phyloP scores from a whole-genome alignment of 1,140 invertebrate species.

The Agrypnia vestita region DNA sequence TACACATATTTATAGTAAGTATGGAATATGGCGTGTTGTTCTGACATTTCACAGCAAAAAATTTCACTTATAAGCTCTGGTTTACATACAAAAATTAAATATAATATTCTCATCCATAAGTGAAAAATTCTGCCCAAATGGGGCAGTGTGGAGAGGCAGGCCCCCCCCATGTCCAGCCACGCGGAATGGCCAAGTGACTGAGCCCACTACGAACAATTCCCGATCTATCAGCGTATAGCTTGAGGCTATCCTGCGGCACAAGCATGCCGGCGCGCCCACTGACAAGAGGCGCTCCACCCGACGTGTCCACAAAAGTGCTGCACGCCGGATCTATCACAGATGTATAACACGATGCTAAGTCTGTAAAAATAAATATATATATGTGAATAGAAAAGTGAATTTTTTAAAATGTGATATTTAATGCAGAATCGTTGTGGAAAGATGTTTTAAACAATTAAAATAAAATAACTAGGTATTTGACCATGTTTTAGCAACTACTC shows the following conservation, averaged over 20 bases:
- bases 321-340: constrained; percentile 65
- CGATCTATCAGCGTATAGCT: constrained; percentile 71
- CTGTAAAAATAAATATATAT: constrained; percentile 43
- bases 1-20: no score
- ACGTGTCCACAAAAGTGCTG: constrained; percentile 64
- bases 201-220: constrained; percentile 80
- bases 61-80: no score
- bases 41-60: no score
- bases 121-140: constrained; percentile 76
- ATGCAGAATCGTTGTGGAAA: background rate
- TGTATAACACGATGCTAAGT: constrained; percentile 57
- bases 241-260: constrained; percentile 62
- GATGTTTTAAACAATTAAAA: background rate
- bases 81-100: no score
- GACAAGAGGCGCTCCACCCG: background rate
- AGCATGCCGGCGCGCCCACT: constrained; percentile 64
- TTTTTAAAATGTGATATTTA: background rate
- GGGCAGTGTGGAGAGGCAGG: constrained; percentile 82
- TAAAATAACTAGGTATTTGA: background rate
- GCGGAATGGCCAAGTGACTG: constrained; percentile 84
- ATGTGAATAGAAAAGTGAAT: background rate
- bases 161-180: constrained; percentile 87
- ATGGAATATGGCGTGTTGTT: no score
- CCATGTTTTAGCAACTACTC: no score
- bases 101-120: background rate